Evolutionary conservation across 1,140 invertebrate species (phyloP), one percentile per base, ranked within the genome.

Genomic region (Rhysida immarginata): DNA sequence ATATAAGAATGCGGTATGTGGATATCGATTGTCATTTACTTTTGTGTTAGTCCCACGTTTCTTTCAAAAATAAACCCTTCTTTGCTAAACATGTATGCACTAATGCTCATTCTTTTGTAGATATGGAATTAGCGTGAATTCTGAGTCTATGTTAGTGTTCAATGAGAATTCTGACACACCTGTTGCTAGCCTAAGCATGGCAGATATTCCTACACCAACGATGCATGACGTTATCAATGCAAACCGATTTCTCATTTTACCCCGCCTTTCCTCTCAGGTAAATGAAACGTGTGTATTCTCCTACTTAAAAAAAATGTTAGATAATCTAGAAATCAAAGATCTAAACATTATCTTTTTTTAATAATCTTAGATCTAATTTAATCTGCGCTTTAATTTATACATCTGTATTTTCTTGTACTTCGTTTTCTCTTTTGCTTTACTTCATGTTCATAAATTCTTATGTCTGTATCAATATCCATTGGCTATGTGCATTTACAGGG

Each of bases 251-350:
- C 75, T 96, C 26, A 78, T 83, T 8, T 71, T 96, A 46, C 93
- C 94, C 1, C 71, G 93, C 56, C 72, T 97, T 0, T 94, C 91
- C 0, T 95, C 90, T 26, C 92, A 96, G 76, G 86, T 85, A 61
- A 71, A n/a, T n/a, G n/a, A n/a, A n/a, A n/a, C n/a, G n/a, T n/a
- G n/a, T n/a, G n/a, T n/a, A n/a, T n/a, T n/a, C n/a, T n/a, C n/a
- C n/a, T n/a, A n/a, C n/a, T n/a, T n/a, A n/a, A n/a, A n/a, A n/a
- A n/a, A n/a, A n/a, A n/a, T n/a, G n/a, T n/a, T n/a, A n/a, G n/a
- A n/a, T n/a, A n/a, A n/a, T n/a, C n/a, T n/a, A n/a, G n/a, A n/a
- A n/a, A n/a, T n/a, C n/a, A n/a, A n/a, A n/a, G n/a, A n/a, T n/a
- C n/a, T n/a, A n/a, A n/a, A n/a, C n/a, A n/a, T n/a, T n/a, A n/a